Conservation (phyloP, 2,797 vertebrate genomes). For the Cirrhinus molitorella region DNA sequence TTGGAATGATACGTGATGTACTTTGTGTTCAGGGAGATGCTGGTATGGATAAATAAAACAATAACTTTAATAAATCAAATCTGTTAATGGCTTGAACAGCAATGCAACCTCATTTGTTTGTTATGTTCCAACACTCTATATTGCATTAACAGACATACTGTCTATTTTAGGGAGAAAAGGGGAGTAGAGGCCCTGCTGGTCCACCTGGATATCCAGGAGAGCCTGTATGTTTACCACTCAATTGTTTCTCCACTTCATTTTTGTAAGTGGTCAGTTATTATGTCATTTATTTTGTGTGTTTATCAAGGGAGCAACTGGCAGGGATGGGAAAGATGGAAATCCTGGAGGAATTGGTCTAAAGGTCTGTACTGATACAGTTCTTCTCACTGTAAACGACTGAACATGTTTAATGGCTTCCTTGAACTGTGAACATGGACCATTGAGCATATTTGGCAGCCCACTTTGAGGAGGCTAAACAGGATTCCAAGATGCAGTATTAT, state of each 20-base stretch:
- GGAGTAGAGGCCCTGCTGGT: constrained; percentile 84
- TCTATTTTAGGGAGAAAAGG: constrained; percentile 87
- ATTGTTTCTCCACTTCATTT: neutral
- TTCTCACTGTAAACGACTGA: neutral
- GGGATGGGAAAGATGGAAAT: constrained; percentile 87
- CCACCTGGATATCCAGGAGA: constrained; percentile 85
- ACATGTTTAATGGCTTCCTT: constrained; percentile 52
- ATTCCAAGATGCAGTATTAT: constrained; percentile 57
- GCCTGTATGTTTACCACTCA: constrained; percentile 79
- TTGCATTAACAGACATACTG: neutral
- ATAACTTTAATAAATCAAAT: neutral
- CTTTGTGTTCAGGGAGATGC: neutral
- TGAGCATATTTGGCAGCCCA: constrained; percentile 46
- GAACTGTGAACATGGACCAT: constrained; percentile 37
- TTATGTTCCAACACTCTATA: neutral
- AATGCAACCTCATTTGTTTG: constrained; percentile 5
- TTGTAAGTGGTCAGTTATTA: neutral
- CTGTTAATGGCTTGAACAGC: constrained; percentile 21
- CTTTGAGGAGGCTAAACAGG: constrained; percentile 42
- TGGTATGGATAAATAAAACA: constrained; percentile 12
- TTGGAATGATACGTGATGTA: neutral
- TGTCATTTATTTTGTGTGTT: constrained; percentile 46
- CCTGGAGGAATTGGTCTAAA: constrained; percentile 88
- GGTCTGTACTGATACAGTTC: constrained; percentile 75
- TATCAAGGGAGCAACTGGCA: constrained; percentile 87